Base-by-base conservation (phyloP, 2,113 vertebrate genomes). In the Grus americana region DNA sequence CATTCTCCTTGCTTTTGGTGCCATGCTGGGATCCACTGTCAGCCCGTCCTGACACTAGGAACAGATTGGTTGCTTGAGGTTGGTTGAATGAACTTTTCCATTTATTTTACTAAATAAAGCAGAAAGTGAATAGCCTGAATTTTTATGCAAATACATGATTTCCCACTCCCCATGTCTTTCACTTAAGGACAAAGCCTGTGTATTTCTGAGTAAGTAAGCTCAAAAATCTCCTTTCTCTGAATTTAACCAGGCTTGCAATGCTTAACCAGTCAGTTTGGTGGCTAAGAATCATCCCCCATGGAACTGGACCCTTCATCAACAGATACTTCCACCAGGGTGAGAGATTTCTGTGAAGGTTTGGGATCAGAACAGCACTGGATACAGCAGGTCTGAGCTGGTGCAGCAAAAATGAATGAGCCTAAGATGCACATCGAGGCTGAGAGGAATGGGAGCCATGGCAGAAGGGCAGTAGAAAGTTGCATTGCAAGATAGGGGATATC, bases 21-120 rank as follows among this genome's bases (percentile, higher is more conserved):
- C 58, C 15, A 12, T 68, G n/a, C 62, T 91, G 74, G 11, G 15
- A 70, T 91, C 46, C 24, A n/a, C 74, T 74, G 4, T 72, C 21
- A 78, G 55, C 34, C 30, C 65, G 16, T 52, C 17, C 40, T 49
- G 15, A 66, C 21, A 32, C 50, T 62, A 82, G 26, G 50, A 92
- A 74, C 6, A 61, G 50, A 40, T 78, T 55, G 38, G 20, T 80
- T 91, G 29, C 46, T 85, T 88, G 55, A 78, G 1, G 2, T 86
- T 62, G 1, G 2, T 88, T 62, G 70, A 55, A 40, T 61, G 76
- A 79, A 78, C 34, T 75, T 88, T 88, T 61, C 23, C 14, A 65
- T 94, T 93, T 83, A 36, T 90, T 91, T 92, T 96, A 83, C 84
- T 92, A 96, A 97, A 95, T 96, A 97, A 97, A 97, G 38, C 46